These are phyloP conservation scores for Pristionchus arcanus DNA, from an alignment of 2,888 invertebrate species.

Conservation along the genomic window DNA sequence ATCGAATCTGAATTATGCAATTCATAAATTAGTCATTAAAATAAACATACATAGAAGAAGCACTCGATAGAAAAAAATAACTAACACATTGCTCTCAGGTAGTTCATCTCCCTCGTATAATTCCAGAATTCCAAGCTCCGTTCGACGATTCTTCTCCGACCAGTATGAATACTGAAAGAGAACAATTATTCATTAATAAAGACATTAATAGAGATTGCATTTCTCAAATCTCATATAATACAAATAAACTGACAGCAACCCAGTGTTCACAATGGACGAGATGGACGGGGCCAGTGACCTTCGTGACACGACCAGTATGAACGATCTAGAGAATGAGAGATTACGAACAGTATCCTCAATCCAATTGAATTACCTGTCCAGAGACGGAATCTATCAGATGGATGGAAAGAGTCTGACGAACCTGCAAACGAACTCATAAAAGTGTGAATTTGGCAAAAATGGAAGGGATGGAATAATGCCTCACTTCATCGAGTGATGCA, in stretches of 20 bases:
- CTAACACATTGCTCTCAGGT: conserved; percentile 74
- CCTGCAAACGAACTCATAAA: not conserved
- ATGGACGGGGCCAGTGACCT: conserved; percentile 88
- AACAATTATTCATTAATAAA: not conserved
- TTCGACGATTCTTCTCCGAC: conserved; percentile 93
- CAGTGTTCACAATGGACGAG: conserved; percentile 97
- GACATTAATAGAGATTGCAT: not conserved
- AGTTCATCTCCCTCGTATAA: conserved; percentile 89
- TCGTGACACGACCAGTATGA: conserved; percentile 33
- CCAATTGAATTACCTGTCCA: conserved; percentile 84
- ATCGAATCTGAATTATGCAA: conserved; percentile 84
- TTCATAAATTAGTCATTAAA: not conserved
- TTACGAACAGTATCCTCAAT: not conserved
- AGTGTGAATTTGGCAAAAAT: too few relatives aligned
- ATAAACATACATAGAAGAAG: too few relatives aligned
- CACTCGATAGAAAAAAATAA: conserved; percentile 73
- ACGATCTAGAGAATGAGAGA: conserved; percentile 19
- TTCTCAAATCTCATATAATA: not conserved
- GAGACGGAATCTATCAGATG: conserved; percentile 93
- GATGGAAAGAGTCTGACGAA: conserved; percentile 84
- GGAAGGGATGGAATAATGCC: not conserved
- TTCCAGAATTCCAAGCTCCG: conserved; percentile 94
- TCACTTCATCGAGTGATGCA: conserved; percentile 63
- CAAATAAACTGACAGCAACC: conserved; percentile 84
- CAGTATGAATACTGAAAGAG: conserved; percentile 87